A percentile compares a stretch with the other conserved stretches of the same genome.
Evolutionary conservation across 2,113 vertebrate genomes (phyloP).

Genomic region (Neogobius melanostomus): DNA sequence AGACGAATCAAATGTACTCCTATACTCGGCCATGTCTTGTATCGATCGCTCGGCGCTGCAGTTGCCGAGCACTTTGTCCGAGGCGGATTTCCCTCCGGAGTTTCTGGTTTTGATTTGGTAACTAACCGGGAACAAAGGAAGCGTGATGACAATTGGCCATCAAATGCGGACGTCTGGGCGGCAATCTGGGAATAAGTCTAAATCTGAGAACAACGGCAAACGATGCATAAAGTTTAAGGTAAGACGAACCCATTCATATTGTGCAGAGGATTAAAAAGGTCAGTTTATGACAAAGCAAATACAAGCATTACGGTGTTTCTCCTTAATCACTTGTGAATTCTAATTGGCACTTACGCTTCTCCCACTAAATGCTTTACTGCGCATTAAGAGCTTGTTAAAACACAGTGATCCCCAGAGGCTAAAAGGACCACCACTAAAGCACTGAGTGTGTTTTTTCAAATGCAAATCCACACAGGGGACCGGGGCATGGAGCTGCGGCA

Average conservation of each 20-base stretch:
- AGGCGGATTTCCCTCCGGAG: not conserved
- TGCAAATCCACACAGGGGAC: not conserved
- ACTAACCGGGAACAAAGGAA: not conserved
- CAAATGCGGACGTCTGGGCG: no score
- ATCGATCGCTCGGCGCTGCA: not conserved
- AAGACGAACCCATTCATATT: no score
- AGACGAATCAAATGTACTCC: not conserved
- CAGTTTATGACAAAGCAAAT: no score
- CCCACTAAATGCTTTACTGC: slow-evolving; percentile 14
- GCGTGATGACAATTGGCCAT: not conserved
- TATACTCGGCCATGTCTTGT: not conserved
- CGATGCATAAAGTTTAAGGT: no score
- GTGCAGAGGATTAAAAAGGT: no score
- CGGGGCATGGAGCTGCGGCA: not conserved
- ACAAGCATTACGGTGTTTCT: not conserved
- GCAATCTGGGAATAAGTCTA: no score
- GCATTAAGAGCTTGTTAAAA: slow-evolving; percentile 37
- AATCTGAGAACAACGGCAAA: no score
- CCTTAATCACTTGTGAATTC: not conserved
- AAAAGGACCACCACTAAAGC: slow-evolving; percentile 13
- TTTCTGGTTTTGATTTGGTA: not conserved
- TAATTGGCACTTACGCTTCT: not conserved
- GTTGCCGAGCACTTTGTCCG: not conserved
- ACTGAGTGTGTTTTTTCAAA: slow-evolving; percentile 3
- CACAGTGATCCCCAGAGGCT: slow-evolving; percentile 5